These are phyloP conservation scores for Leptoclinus maculatus DNA, from an alignment of 2,797 vertebrate species.

Conservation along the genomic window DNA sequence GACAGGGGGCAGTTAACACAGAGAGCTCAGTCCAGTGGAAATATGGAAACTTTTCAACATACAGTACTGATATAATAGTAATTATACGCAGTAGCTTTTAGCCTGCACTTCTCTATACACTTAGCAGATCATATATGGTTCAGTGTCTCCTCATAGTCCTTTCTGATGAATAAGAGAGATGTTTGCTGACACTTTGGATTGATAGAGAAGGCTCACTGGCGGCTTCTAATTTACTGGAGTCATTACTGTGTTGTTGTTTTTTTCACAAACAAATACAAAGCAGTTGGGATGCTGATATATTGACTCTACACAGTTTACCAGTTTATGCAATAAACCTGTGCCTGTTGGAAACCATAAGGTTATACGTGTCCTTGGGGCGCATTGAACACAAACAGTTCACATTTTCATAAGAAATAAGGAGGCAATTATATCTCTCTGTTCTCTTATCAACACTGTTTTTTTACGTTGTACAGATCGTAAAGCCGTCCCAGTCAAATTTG, in stretches of 20 bases:
- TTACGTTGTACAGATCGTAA: neutral
- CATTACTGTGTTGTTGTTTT: neutral
- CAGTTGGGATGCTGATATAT: neutral
- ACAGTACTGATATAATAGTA: neutral
- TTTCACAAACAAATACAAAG: neutral
- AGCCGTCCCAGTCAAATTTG: neutral
- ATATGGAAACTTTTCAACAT: neutral
- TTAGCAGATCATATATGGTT: neutral
- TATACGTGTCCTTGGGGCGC: neutral
- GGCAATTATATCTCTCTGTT: conserved; percentile 4
- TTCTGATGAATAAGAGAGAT: neutral
- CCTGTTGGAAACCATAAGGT: neutral
- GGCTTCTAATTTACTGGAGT: conserved; percentile 1
- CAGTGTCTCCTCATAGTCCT: neutral
- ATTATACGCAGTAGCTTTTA: neutral
- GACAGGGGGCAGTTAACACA: neutral
- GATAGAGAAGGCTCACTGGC: neutral
- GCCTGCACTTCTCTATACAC: neutral
- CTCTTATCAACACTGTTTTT: neutral
- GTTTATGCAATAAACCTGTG: neutral
- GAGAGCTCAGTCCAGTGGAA: neutral
- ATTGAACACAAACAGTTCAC: conserved; percentile 2
- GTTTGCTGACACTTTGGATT: neutral
- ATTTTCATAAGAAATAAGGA: conserved; percentile 20
- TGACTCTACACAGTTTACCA: neutral